These are phyloP conservation scores for Arctopsyche grandis DNA, from an alignment of 1,140 invertebrate genomes.

Conservation along the genomic window DNA sequence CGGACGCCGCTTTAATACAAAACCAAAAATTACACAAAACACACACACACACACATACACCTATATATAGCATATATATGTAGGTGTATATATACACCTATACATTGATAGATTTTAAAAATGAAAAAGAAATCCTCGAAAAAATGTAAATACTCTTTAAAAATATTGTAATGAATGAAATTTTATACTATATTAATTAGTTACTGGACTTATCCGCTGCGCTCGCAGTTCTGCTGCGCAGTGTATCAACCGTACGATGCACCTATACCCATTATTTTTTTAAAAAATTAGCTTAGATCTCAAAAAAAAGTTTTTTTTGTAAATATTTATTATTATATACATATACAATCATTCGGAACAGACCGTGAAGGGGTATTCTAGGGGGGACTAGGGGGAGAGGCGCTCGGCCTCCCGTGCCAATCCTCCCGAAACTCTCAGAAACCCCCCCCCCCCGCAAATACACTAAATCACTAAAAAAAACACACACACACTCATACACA, in stretches of 20 bases:
- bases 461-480: not conserved
- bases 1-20: not conserved
- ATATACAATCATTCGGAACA: too few relatives aligned
- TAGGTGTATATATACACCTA: not conserved
- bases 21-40: not conserved
- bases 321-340: not conserved
- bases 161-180: conserved; percentile 26
- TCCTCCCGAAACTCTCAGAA: conserved; percentile 18
- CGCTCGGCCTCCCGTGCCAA: conserved; percentile 13
- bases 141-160: conserved; percentile 35
- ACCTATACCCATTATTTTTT: not conserved
- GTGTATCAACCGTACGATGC: conserved; percentile 21
- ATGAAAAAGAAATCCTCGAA: not conserved
- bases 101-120: too few relatives aligned
- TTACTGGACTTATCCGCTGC: conserved; percentile 22
- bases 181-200: conserved; percentile 34
- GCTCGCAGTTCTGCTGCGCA: not conserved
- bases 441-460: not conserved
- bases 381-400: not conserved
- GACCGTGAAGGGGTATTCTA: not conserved
- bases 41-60: too few relatives aligned
- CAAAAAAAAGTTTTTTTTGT: conserved; percentile 5
- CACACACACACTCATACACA: conserved; percentile 3
- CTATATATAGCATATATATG: not conserved
- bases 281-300: conserved; percentile 16